Conservation (phyloP, 2,113 vertebrate species). For the Eclectus roratus region DNA sequence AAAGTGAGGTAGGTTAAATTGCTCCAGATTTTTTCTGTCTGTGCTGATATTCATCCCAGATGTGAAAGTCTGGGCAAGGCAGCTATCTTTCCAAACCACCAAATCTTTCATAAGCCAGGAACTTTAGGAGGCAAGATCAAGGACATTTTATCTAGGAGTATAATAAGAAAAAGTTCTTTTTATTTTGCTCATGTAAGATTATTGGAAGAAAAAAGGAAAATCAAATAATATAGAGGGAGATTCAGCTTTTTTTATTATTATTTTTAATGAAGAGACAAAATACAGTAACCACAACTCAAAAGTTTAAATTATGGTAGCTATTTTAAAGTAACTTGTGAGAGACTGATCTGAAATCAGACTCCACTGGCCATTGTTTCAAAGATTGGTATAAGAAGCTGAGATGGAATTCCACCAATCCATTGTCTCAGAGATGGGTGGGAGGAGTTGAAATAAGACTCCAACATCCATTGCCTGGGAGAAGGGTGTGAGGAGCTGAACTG, state of each 20-base stretch:
- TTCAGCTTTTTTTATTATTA: background rate
- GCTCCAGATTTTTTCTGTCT: slow-evolving; percentile 43
- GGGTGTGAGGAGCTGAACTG: background rate
- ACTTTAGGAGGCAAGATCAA: background rate
- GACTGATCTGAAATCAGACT: background rate
- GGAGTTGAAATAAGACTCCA: background rate
- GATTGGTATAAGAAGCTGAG: background rate
- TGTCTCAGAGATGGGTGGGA: background rate
- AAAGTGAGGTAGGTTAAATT: slow-evolving; percentile 49
- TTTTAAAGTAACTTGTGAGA: background rate
- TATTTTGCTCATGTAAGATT: background rate
- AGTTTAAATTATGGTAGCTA: background rate
- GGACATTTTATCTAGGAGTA: background rate
- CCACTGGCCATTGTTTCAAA: background rate
- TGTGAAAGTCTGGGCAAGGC: slow-evolving; percentile 31
- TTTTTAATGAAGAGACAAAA: background rate
- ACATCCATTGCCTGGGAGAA: background rate
- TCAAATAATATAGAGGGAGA: background rate
- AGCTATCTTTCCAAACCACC: background rate
- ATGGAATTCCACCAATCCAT: background rate
- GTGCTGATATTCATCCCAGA: slow-evolving; percentile 46
- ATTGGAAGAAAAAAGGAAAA: background rate
- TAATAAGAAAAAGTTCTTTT: background rate
- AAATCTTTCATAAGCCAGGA: slow-evolving; percentile 9
- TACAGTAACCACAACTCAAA: background rate